phyloP scores from a whole-genome alignment of 2,888 invertebrate genomes.

The Dromius quadrimaculatus region DNA sequence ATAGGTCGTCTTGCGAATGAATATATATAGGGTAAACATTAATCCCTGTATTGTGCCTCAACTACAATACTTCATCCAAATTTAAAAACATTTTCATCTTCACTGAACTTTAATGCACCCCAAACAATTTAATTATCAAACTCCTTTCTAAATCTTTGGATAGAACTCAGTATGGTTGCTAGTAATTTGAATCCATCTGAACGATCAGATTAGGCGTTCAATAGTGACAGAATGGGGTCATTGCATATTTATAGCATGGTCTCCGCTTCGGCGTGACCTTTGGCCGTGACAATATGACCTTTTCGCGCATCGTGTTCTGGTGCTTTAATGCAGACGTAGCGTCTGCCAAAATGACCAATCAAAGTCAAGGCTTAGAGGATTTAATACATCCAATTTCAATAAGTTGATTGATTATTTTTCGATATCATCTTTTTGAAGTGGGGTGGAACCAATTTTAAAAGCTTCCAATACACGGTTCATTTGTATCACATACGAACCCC shows the following conservation, averaged over 20 bases:
- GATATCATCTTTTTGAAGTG: not conserved
- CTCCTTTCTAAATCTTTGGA: not conserved
- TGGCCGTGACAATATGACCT: conserved; percentile 22
- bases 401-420: not conserved
- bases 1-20: no score
- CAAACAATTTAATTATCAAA: conserved; percentile 14
- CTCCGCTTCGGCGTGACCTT: conserved; percentile 13
- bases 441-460: not conserved
- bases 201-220: not conserved
- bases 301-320: conserved; percentile 10
- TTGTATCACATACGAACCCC: not conserved
- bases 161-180: not conserved
- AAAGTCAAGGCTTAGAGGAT: conserved; percentile 2
- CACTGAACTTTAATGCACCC: not conserved
- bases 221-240: conserved; percentile 15
- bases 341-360: conserved; percentile 35
- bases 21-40: no score
- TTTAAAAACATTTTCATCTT: conserved; percentile 7
- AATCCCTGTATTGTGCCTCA: not conserved
- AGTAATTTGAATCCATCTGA: not conserved
- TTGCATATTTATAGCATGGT: conserved; percentile 4
- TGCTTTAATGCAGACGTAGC: conserved; percentile 19
- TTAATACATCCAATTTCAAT: not conserved
- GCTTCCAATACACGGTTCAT: not conserved
- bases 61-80: conserved; percentile 21